Percentiles rank a stretch among this genome's conserved stretches.
phyloP scores from a whole-genome alignment of 2,888 invertebrate species.

The Polyploca ridens region DNA sequence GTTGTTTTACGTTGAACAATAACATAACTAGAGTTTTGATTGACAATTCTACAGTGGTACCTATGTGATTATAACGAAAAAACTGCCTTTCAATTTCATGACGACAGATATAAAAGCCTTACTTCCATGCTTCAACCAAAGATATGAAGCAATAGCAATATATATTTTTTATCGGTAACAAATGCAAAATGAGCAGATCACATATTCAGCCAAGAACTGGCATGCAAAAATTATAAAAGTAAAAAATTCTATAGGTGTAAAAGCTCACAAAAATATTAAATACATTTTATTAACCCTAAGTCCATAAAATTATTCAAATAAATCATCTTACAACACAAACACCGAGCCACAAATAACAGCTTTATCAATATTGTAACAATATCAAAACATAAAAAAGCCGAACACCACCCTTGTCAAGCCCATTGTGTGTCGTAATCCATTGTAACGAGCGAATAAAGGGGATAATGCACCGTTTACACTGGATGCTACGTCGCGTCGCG shows the following conservation, averaged over 20 bases:
- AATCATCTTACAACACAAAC: neutral
- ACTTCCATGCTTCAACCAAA: no score
- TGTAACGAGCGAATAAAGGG: slow-evolving; percentile 36
- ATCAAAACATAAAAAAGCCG: neutral
- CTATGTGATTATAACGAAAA: no score
- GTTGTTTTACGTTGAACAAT: no score
- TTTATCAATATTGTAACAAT: slow-evolving; percentile 13
- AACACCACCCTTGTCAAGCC: slow-evolving; percentile 17
- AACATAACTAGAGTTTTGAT: no score
- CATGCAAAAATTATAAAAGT: no score
- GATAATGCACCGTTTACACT: slow-evolving; percentile 28
- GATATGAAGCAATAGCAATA: no score
- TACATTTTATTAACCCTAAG: neutral
- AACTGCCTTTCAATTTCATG: no score
- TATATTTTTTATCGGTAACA: no score
- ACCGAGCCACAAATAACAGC: neutral
- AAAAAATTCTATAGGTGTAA: neutral
- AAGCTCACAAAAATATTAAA: neutral
- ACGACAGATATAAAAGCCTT: no score
- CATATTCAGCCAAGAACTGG: no score
- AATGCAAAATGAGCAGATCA: no score
- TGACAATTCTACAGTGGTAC: no score
- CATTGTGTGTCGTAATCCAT: slow-evolving; percentile 33
- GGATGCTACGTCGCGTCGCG: neutral
- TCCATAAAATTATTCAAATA: neutral